phyloP scores from a whole-genome alignment of 2,888 invertebrate species.

The Mythimna albipuncta region DNA sequence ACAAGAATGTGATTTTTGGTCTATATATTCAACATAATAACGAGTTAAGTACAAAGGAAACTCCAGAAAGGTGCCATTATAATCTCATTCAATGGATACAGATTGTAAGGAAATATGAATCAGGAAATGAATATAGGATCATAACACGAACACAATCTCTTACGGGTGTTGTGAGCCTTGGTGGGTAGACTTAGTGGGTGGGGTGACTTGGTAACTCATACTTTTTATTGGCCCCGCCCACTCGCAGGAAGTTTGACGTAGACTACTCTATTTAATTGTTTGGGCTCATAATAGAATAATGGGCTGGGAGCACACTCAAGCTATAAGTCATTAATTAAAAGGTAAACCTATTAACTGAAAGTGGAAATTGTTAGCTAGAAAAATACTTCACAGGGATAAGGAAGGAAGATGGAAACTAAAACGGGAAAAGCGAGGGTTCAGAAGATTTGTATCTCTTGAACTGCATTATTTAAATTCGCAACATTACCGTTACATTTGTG shows the following conservation, averaged over 20 bases:
- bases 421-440: not conserved
- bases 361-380: not conserved
- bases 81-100: conserved; percentile 63
- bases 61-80: conserved; percentile 69
- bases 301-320: conserved; percentile 23
- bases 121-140: conserved; percentile 63
- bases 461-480: conserved; percentile 33
- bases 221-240: conserved; percentile 24
- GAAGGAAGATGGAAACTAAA: not conserved
- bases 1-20: conserved; percentile 4
- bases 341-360: conserved; percentile 12
- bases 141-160: conserved; percentile 36
- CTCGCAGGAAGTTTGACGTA: conserved; percentile 23
- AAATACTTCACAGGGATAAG: not conserved
- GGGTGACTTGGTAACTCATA: conserved; percentile 39
- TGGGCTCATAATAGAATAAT: conserved; percentile 47
- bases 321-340: conserved; percentile 33
- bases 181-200: conserved; percentile 25
- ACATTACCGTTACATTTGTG: conserved; percentile 21
- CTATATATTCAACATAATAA: conserved; percentile 17
- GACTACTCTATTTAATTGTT: conserved; percentile 55
- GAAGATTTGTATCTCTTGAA: conserved; percentile 19
- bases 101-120: conserved; percentile 63
- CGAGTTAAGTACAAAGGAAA: conserved; percentile 72
- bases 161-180: conserved; percentile 25